These are phyloP conservation scores for Drosophila nasuta DNA, from an alignment of 1,140 invertebrate species.

Conservation along the genomic window DNA sequence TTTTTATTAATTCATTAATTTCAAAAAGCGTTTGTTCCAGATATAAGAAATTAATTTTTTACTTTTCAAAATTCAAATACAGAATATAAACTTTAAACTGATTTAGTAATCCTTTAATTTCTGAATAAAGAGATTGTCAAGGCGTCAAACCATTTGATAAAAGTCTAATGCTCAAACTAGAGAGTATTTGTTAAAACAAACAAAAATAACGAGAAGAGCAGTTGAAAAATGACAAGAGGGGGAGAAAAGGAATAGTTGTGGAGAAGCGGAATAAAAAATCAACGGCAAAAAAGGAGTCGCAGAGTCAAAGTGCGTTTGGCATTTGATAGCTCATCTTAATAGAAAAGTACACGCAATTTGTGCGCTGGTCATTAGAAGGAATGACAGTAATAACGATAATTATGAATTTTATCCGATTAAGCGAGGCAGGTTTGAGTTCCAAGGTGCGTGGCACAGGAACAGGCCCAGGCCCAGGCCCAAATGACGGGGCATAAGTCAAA, in stretches of 20 bases:
- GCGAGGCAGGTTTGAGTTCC: not conserved
- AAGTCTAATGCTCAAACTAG: too few species aligned
- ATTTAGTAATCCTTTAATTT: too few species aligned
- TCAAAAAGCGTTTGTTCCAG: too few species aligned
- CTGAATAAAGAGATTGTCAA: too few species aligned
- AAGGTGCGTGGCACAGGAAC: conserved; percentile 43
- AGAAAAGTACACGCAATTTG: conserved; percentile 83
- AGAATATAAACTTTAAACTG: too few species aligned
- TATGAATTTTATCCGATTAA: conserved; percentile 85
- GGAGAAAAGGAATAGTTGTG: not conserved
- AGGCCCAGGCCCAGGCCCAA: conserved; percentile 12
- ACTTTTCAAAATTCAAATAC: too few species aligned
- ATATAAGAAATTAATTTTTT: too few species aligned
- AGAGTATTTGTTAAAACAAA: conserved; percentile 3
- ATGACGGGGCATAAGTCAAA: conserved; percentile 55
- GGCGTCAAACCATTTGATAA: too few species aligned
- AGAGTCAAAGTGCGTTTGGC: conserved; percentile 74
- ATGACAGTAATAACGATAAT: conserved; percentile 85
- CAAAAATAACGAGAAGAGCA: conserved; percentile 4
- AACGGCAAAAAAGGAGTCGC: conserved; percentile 45
- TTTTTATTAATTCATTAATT: too few species aligned
- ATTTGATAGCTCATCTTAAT: conserved; percentile 84
- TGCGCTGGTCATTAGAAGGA: conserved; percentile 74
- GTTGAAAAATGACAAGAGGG: conserved; percentile 15
- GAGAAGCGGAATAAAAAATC: conserved; percentile 43